These are phyloP conservation scores for Yasuhikotakia modesta DNA, from an alignment of 2,797 vertebrate species.

Conservation along the genomic window DNA sequence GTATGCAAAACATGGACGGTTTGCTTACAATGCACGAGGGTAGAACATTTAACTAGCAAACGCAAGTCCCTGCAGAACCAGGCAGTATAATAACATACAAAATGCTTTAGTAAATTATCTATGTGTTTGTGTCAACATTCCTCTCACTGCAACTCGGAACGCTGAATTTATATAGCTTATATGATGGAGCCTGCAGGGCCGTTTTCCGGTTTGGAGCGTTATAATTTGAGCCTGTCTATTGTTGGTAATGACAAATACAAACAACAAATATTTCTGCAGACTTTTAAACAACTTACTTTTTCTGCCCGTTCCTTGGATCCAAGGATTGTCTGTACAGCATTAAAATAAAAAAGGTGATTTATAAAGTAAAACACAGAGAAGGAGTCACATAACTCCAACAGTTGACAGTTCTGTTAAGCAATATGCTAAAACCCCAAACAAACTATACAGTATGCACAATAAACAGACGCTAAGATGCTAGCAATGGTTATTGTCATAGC, in stretches of 20 bases:
- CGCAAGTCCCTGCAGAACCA: constrained; percentile 67
- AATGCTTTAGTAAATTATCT: constrained; percentile 65
- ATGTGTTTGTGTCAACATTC: constrained; percentile 43
- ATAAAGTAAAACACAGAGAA: background rate
- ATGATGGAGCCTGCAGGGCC: background rate
- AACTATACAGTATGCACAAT: no score
- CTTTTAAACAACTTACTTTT: constrained; percentile 70
- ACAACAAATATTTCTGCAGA: constrained; percentile 8
- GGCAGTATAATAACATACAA: constrained; percentile 69
- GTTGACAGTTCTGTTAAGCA: no score
- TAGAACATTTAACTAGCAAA: constrained; percentile 75
- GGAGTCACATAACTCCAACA: no score
- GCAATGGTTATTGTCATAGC: background rate
- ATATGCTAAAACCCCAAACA: no score
- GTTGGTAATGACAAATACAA: constrained; percentile 29
- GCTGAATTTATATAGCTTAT: constrained; percentile 21
- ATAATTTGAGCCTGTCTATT: background rate
- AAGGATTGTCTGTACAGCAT: constrained; percentile 67
- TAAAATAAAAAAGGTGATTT: constrained; percentile 25
- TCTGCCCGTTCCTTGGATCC: constrained; percentile 71
- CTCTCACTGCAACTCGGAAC: constrained; percentile 11
- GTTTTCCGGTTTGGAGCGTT: background rate
- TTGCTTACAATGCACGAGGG: constrained; percentile 73
- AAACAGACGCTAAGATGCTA: background rate
- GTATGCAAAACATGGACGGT: constrained; percentile 73